Evolutionary conservation across 2,797 vertebrate species (phyloP).

Genomic region (Parauchenoglanis ngamensis): DNA sequence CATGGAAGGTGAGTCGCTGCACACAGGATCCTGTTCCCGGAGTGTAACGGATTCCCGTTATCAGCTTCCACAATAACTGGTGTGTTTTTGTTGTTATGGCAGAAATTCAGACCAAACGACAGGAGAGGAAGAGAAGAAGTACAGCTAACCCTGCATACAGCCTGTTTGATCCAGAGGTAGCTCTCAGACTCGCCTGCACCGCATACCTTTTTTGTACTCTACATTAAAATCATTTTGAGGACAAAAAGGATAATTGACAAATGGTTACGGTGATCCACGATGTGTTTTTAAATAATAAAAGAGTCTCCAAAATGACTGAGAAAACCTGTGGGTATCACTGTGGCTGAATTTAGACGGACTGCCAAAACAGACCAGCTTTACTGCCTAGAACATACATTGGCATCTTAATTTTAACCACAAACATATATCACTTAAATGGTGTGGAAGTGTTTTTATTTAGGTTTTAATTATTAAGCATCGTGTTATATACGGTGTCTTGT

Average conservation of each 20-base stretch:
- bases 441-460: not conserved
- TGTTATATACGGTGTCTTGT: not conserved
- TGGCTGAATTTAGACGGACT: not conserved
- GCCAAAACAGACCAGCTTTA: not conserved
- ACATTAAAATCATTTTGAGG: not conserved
- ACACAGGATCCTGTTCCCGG: not conserved
- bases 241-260: not conserved
- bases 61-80: not conserved
- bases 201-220: not conserved
- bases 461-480: not conserved
- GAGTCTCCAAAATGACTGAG: not conserved
- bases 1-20: constrained; percentile 86
- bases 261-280: not conserved
- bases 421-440: not conserved
- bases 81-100: constrained; percentile 22
- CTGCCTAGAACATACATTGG: not conserved
- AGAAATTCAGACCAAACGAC: constrained; percentile 95
- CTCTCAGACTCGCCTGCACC: not conserved
- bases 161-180: constrained; percentile 91
- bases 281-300: not conserved
- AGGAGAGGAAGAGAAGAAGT: constrained; percentile 95
- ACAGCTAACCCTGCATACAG: constrained; percentile 97
- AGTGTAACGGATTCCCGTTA: not conserved
- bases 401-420: not conserved
- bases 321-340: not conserved